These are phyloP conservation scores for Etheostoma nigrum DNA, from an alignment of 2,797 vertebrate genomes.

Conservation along the genomic window DNA sequence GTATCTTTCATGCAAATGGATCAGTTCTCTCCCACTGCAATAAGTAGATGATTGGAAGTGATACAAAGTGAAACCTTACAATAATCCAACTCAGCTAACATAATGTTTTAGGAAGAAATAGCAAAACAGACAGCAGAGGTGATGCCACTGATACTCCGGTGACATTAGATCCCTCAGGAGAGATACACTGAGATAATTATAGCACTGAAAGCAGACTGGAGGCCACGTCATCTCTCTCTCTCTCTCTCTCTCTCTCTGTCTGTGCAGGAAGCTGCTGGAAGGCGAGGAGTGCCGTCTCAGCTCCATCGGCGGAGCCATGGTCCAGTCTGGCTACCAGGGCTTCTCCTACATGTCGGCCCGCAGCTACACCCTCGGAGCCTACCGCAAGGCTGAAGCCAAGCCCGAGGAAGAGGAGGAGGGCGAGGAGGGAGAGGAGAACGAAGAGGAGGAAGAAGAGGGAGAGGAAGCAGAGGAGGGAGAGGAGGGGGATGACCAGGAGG, in stretches of 20 bases:
- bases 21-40: neutral
- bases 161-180: conserved; percentile 42
- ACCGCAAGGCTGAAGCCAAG: conserved; percentile 80
- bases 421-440: conserved; percentile 50
- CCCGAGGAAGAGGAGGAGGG: conserved; percentile 76
- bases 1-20: neutral
- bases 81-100: neutral
- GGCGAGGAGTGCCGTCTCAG: conserved; percentile 89
- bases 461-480: conserved; percentile 55
- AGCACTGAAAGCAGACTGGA: conserved; percentile 18
- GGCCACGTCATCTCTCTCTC: conserved; percentile 5
- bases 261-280: conserved; percentile 88
- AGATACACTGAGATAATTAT: conserved; percentile 19
- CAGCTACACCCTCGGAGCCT: conserved; percentile 79
- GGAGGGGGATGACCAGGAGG: conserved; percentile 48
- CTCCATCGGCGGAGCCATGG: conserved; percentile 77
- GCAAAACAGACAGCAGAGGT: conserved; percentile 30
- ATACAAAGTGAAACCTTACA: conserved; percentile 6
- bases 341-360: conserved; percentile 82
- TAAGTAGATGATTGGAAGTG: neutral
- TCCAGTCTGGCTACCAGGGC: conserved; percentile 83
- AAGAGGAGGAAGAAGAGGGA: conserved; percentile 46
- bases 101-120: conserved; percentile 10
- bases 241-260: conserved; percentile 20
- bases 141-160: conserved; percentile 19